A percentile compares a stretch with the other conserved stretches of the same genome.
These are phyloP conservation scores for Tiaroga cobitis DNA, from an alignment of 2,797 vertebrate genomes.

Conservation along the genomic window DNA sequence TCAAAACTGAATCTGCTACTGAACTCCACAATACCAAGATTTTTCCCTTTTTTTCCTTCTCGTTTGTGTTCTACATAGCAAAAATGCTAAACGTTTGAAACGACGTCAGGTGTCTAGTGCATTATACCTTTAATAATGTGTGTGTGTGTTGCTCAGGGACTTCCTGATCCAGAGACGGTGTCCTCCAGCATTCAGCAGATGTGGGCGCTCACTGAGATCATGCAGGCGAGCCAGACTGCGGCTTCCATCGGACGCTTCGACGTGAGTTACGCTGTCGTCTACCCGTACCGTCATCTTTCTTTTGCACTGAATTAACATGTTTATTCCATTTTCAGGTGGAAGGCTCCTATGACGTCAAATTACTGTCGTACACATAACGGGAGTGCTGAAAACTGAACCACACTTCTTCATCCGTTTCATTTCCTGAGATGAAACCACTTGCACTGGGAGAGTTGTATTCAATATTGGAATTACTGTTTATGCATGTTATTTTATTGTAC, in stretches of 20 bases:
- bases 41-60: neutral
- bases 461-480: neutral
- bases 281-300: neutral
- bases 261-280: constrained; percentile 76
- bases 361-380: constrained; percentile 86
- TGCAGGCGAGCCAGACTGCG: constrained; percentile 86
- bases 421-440: neutral
- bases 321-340: constrained; percentile 82
- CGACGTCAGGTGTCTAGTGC: neutral
- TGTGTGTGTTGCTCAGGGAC: constrained; percentile 73
- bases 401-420: neutral
- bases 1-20: constrained; percentile 9
- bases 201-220: constrained; percentile 96
- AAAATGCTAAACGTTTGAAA: neutral
- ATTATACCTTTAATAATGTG: neutral
- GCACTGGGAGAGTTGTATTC: neutral
- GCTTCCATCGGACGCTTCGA: constrained; percentile 92
- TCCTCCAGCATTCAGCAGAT: constrained; percentile 94
- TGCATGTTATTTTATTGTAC: neutral
- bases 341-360: constrained; percentile 91
- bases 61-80: neutral
- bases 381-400: neutral
- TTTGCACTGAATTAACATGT: neutral
- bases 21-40: neutral
- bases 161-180: constrained; percentile 87